Percentiles rank a stretch among this genome's conserved stretches.
These are phyloP conservation scores for Gasterosteus aculeatus DNA, from an alignment of 2,113 vertebrate species.

Conservation along the genomic window DNA sequence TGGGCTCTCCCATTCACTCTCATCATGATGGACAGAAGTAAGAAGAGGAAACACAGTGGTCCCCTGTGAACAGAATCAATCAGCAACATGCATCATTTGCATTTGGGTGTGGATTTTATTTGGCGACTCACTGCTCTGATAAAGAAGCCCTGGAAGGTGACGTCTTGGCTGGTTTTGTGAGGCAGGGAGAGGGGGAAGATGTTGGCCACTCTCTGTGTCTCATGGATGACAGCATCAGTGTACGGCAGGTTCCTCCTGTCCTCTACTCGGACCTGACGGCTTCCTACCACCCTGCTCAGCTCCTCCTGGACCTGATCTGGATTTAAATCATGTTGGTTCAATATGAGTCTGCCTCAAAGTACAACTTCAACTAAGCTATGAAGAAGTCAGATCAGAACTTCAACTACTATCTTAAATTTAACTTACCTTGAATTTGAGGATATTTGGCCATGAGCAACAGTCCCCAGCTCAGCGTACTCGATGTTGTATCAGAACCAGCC, in stretches of 20 bases:
- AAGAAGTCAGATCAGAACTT: no score
- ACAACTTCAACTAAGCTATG: no score
- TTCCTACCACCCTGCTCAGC: constrained; percentile 69
- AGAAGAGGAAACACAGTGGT: constrained; percentile 33
- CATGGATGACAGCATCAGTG: constrained; percentile 79
- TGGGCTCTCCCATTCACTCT: constrained; percentile 76
- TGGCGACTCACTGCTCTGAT: not conserved
- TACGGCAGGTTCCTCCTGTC: constrained; percentile 75
- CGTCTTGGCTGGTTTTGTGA: constrained; percentile 55
- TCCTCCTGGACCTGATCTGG: constrained; percentile 74
- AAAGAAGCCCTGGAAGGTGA: constrained; percentile 57
- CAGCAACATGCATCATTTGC: no score
- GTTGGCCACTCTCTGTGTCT: constrained; percentile 72
- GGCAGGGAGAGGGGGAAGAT: constrained; percentile 53
- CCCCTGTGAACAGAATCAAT: constrained; percentile 47
- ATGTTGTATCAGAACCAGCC: not conserved
- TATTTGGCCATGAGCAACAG: not conserved
- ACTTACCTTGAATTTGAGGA: not conserved
- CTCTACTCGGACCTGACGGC: constrained; percentile 52
- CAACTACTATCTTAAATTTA: no score
- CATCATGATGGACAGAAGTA: constrained; percentile 48
- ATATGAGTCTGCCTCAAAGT: no score
- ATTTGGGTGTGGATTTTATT: no score
- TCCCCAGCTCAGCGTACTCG: not conserved
- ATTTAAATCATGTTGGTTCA: not conserved